Evolutionary conservation across 2,888 invertebrate species (phyloP), one percentile per base, ranked within the genome.

Genomic region (Lasioglossum vierecki): DNA sequence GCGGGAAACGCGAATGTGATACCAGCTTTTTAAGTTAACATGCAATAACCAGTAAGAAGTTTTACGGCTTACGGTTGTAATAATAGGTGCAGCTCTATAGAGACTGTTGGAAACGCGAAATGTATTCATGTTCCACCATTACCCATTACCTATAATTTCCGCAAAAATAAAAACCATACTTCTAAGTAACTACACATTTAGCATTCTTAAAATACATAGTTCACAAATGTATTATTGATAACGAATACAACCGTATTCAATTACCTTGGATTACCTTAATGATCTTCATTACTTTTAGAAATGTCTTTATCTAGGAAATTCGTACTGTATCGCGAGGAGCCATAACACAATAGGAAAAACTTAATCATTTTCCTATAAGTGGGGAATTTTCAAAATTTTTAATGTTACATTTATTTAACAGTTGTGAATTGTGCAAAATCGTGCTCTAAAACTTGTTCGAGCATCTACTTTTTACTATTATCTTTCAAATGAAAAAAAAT

Each of bases 1-100:
- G 41, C 18, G 15, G 26, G 22, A 35, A 26, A 80, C 63, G n/a
- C n/a, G 39, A 46, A 60, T 26, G 18, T 30, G 39, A 75, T 41
- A 71, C 66, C 79, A 18, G 46, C 35, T 35, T 66, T 53, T 79
- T 44, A 4, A n/a, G 30, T 35, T 74, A 26, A 82, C 79, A 66
- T 73, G 78, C 81, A 73, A 73, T 46, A 39, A 68, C 22, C 44
- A 46, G 8, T 26, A 15, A 18, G 39, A 39, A n/a, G 22, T 63
- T 81, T 71, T 49, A 60, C 46, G 57, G 75, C 68, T 44, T 66
- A 44, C 60, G 18, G 15, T 41, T 57, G 13, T 35, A 57, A 75
- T 57, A 26, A 71, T 71, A 44, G 71, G 26, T 22, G 13, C 11
- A 70, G 22, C 4, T 39, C 70, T 41, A 70, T 68, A 35, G 39